Percentiles rank a stretch among this genome's conserved stretches.
Conservation (phyloP, 2,113 vertebrate species). For the Sander vitreus region DNA sequence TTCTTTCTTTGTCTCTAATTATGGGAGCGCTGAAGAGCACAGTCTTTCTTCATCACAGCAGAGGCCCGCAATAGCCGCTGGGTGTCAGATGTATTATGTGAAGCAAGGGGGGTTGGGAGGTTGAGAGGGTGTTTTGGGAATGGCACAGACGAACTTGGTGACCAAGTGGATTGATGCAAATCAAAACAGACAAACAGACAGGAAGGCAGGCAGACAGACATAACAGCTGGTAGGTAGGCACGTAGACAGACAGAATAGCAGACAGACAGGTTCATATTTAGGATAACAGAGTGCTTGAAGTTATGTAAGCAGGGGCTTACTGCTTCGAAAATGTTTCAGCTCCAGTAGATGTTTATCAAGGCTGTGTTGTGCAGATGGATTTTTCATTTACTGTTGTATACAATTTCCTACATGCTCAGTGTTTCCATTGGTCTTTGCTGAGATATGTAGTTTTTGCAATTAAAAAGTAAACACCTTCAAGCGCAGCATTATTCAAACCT, state of each 20-base stretch:
- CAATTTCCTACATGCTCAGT: slow-evolving; percentile 28
- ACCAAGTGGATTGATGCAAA: slow-evolving; percentile 74
- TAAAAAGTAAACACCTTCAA: slow-evolving; percentile 24
- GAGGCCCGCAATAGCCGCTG: slow-evolving; percentile 60
- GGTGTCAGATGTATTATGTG: slow-evolving; percentile 63
- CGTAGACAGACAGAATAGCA: slow-evolving; percentile 40
- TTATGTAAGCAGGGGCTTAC: slow-evolving; percentile 63
- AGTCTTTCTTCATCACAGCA: slow-evolving; percentile 62
- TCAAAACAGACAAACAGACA: slow-evolving; percentile 70
- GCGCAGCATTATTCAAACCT: slow-evolving; percentile 9
- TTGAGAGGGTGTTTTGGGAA: slow-evolving; percentile 56
- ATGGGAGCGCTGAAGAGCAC: slow-evolving; percentile 53
- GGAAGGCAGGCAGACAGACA: slow-evolving; percentile 46
- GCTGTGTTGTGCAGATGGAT: slow-evolving; percentile 30
- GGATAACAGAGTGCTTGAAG: slow-evolving; percentile 51
- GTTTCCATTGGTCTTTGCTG: slow-evolving; percentile 30
- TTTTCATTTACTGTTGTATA: slow-evolving; percentile 9
- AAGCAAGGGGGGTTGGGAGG: slow-evolving; percentile 2
- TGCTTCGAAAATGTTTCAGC: slow-evolving; percentile 46
- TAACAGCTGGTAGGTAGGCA: slow-evolving; percentile 59
- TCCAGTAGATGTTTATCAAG: slow-evolving; percentile 58
- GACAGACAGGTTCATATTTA: slow-evolving; percentile 64
- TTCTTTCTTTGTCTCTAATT: slow-evolving; percentile 67
- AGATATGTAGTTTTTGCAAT: slow-evolving; percentile 18
- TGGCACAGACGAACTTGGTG: slow-evolving; percentile 71